Percentiles rank a stretch among this genome's conserved stretches.
These are phyloP conservation scores for Crioceris asparagi DNA, from an alignment of 2,888 invertebrate genomes.

Conservation along the genomic window DNA sequence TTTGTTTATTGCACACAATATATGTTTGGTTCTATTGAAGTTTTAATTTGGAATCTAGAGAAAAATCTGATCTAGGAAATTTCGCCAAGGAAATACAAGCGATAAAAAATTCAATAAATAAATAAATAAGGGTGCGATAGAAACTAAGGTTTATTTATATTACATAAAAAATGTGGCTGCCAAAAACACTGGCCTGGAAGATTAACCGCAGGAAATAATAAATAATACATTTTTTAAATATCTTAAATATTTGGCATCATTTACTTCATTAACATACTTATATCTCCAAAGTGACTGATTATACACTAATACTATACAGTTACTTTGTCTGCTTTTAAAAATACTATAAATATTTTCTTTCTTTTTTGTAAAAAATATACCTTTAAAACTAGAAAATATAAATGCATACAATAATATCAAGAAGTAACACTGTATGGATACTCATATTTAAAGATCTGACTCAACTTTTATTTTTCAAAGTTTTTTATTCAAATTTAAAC, in stretches of 20 bases:
- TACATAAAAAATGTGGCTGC: slow-evolving; percentile 22
- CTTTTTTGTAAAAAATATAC: slow-evolving; percentile 37
- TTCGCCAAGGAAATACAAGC: not conserved
- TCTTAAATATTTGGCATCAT: slow-evolving; percentile 37
- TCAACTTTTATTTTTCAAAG: slow-evolving; percentile 15
- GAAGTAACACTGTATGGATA: slow-evolving; percentile 22
- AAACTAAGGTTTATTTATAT: too few species aligned
- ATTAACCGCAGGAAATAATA: slow-evolving; percentile 20
- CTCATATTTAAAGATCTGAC: slow-evolving; percentile 6
- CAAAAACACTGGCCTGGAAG: slow-evolving; percentile 24
- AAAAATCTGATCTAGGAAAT: slow-evolving; percentile 7
- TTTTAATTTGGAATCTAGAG: slow-evolving; percentile 9
- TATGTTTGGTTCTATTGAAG: slow-evolving; percentile 11
- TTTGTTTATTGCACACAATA: slow-evolving; percentile 18
- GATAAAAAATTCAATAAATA: slow-evolving; percentile 20
- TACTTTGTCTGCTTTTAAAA: slow-evolving; percentile 34
- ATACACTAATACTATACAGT: slow-evolving; percentile 35
- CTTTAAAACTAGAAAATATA: slow-evolving; percentile 34
- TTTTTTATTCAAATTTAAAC: not conserved
- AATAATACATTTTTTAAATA: slow-evolving; percentile 24
- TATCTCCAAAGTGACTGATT: slow-evolving; percentile 28
- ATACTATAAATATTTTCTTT: slow-evolving; percentile 34
- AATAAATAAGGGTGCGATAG: slow-evolving; percentile 20
- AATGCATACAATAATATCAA: slow-evolving; percentile 28
- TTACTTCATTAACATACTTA: slow-evolving; percentile 33